Conservation (phyloP, 2,797 vertebrate species). For the Dipus sagitta region DNA sequence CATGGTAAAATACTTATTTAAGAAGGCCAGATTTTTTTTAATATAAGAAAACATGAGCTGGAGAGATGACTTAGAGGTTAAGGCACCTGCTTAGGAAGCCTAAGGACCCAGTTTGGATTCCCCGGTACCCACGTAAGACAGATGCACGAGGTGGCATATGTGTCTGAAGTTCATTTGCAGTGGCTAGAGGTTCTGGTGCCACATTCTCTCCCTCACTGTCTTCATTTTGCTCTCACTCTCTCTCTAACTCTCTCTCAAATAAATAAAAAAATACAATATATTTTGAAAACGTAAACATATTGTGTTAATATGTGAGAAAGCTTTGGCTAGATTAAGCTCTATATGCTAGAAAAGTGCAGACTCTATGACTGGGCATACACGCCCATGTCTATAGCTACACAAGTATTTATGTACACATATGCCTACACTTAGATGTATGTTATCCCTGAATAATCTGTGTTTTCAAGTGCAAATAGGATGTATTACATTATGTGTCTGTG, state of each 20-base stretch:
- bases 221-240: too few relatives aligned
- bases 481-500: neutral
- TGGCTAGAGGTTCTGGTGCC: too few relatives aligned
- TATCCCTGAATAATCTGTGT: neutral
- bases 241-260: too few relatives aligned
- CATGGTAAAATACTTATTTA: constrained; percentile 50
- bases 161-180: too few relatives aligned
- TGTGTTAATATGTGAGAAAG: neutral
- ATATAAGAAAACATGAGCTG: neutral
- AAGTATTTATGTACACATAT: neutral
- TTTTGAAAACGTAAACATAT: neutral
- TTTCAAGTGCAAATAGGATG: neutral
- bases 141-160: too few relatives aligned
- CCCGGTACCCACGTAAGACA: too few relatives aligned
- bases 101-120: too few relatives aligned
- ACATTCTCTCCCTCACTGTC: too few relatives aligned
- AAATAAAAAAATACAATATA: too few relatives aligned
- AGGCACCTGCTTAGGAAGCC: too few relatives aligned
- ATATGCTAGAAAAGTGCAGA: neutral
- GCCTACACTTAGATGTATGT: neutral
- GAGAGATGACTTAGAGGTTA: too few relatives aligned
- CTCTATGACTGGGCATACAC: neutral
- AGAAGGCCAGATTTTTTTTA: constrained; percentile 12
- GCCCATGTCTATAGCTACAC: neutral
- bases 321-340: constrained; percentile 14